A percentile compares a stretch with the other conserved stretches of the same genome.
phyloP scores from a whole-genome alignment of 2,797 vertebrate genomes.

The Odontamblyopus rebecca region DNA sequence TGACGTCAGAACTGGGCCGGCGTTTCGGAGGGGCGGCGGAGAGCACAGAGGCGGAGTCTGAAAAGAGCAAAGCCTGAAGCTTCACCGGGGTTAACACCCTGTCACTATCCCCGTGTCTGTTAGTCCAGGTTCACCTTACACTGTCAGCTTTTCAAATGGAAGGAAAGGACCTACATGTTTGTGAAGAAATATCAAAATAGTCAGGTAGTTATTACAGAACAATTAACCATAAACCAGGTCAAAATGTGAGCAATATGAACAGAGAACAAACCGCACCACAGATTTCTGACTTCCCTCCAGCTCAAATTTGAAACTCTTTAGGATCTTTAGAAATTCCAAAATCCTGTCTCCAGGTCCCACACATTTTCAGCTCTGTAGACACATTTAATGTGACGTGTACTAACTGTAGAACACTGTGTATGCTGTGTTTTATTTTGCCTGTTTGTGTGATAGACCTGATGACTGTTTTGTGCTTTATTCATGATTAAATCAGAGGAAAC shows the following conservation, averaged over 20 bases:
- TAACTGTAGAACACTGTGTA: not conserved
- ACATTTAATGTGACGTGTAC: not conserved
- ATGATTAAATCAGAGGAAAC: too few relatives aligned
- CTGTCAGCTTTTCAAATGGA: not conserved
- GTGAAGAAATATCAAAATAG: not conserved
- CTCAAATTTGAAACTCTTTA: too few relatives aligned
- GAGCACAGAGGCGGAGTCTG: conserved; percentile 66
- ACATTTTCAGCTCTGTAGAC: not conserved
- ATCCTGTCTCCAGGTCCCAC: not conserved
- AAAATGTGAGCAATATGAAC: not conserved
- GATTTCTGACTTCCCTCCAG: not conserved
- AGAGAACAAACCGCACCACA: not conserved
- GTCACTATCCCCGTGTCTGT: not conserved
- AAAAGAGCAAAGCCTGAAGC: conserved; percentile 80
- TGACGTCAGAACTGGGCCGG: conserved; percentile 81
- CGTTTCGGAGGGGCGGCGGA: conserved; percentile 71
- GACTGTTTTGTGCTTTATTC: not conserved
- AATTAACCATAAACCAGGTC: not conserved
- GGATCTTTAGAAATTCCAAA: not conserved
- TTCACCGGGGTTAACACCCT: not conserved
- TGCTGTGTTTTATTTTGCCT: not conserved
- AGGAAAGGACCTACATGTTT: not conserved
- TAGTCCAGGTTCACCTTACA: not conserved
- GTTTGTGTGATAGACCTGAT: not conserved
- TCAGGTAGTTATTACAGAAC: not conserved